Percentiles rank a stretch among this genome's conserved stretches.
Evolutionary conservation across 1,140 invertebrate species (phyloP).

Genomic region (Xylocopa sonorina): DNA sequence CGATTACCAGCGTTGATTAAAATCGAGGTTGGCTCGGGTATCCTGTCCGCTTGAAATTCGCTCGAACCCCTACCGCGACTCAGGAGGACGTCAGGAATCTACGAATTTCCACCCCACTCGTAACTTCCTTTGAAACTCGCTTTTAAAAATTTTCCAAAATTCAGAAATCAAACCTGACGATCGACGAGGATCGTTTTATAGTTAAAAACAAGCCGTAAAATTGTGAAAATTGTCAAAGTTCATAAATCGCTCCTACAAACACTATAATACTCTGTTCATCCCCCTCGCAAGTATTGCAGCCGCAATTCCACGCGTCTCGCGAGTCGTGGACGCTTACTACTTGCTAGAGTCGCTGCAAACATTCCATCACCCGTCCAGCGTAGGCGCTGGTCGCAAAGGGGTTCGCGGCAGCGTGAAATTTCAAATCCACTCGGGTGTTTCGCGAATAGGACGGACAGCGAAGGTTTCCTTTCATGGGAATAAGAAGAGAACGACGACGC

Average conservation of each 20-base stretch:
- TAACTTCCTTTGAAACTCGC: too few species aligned
- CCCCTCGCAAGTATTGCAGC: too few species aligned
- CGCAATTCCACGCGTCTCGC: too few species aligned
- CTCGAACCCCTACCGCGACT: not conserved
- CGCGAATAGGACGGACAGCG: not conserved
- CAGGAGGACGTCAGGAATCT: not conserved
- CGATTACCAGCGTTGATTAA: conserved; percentile 72
- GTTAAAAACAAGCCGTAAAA: too few species aligned
- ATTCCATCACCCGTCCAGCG: conserved; percentile 13
- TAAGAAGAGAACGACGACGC: not conserved
- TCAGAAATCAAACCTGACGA: too few species aligned
- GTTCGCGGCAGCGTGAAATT: conserved; percentile 16
- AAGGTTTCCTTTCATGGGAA: not conserved
- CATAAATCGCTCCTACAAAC: too few species aligned
- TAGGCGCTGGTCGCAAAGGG: not conserved
- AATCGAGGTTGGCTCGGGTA: conserved; percentile 52
- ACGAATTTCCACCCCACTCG: too few species aligned
- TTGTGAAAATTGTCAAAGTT: too few species aligned
- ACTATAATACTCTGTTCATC: too few species aligned
- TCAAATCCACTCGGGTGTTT: not conserved
- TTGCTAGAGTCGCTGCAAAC: conserved; percentile 6
- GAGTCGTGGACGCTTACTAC: too few species aligned
- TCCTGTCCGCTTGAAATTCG: conserved; percentile 26
- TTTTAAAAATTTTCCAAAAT: too few species aligned
- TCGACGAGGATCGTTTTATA: too few species aligned